Base-by-base conservation (phyloP, 2,797 vertebrate genomes). In the Myoxocephalus aenaeus region DNA sequence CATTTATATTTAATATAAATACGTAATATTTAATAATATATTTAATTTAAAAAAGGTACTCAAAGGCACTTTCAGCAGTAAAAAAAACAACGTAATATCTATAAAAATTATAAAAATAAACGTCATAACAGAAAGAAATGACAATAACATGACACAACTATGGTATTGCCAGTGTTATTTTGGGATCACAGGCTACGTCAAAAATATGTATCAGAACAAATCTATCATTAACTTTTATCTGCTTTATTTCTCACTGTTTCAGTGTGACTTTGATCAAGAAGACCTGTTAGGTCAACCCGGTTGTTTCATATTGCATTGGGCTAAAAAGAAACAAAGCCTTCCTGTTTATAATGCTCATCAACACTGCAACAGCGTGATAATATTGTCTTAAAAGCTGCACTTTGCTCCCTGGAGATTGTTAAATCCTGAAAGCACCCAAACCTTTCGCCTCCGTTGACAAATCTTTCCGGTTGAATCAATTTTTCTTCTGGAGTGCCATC, bases 301-400 rank as follows among this genome's bases (percentile, higher is more conserved):
- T 75, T 73, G 54, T 63, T 81, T 83, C 66, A 65, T 59, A 7
- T 18, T 63, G 25, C 29, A 34, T 13, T 18, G 38, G 6, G n/a
- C 6, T 75, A 5, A 72, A 57, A 29, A 51, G 12, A 27, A 18
- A 44, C 3, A 38, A 51, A 76, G 65, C 75, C 59, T 68, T 66
- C 51, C 61, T 82, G 65, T 82, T 72, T 40, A 80, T 51, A 51
- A 6, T 32, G 51, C 64, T 84, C 22, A 42, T 64, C 63, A 18
- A 51, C 51, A 14, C 32, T 48, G 48, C 44, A 29, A 69, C 38
- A 66, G 65, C 59, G 32, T 42, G 36, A 70, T 36, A 50, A 79
- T 69, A 62, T 70, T 9, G 5, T 15, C 63, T 67, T 85, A 64
- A 85, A 79, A 71, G 73, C 75, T 72, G 54, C 65, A 63, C 42